Evolutionary conservation across 2,888 invertebrate species (phyloP).

Genomic region (Tenthredo amoena): DNA sequence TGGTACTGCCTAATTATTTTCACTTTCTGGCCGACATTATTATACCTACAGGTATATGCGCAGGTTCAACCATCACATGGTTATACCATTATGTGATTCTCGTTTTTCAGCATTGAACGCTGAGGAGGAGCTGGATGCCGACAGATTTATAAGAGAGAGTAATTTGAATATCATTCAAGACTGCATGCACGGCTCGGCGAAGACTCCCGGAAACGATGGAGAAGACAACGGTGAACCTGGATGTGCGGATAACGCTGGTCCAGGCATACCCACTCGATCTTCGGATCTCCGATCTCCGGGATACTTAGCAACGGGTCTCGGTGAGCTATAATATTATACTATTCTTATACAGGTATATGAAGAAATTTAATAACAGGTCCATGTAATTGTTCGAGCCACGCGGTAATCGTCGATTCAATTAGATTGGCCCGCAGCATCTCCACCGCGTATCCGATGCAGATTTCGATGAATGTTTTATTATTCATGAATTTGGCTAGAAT

Average conservation of each 20-base stretch:
- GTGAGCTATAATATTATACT: conserved; percentile 12
- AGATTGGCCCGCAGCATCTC: neutral
- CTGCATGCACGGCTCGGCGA: conserved; percentile 74
- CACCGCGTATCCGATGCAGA: neutral
- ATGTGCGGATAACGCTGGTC: neutral
- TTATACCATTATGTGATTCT: neutral
- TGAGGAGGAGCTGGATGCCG: conserved; percentile 73
- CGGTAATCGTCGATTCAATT: neutral
- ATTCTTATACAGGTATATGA: neutral
- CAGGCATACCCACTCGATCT: neutral
- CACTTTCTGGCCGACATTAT: neutral
- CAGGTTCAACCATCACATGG: neutral
- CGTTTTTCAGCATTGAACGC: conserved; percentile 49
- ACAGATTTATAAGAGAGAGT: conserved; percentile 78
- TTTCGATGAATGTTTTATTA: neutral
- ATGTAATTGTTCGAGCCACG: neutral
- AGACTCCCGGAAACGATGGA: conserved; percentile 62
- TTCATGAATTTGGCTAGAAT: neutral
- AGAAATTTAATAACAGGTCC: neutral
- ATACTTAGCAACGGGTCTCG: conserved; percentile 28
- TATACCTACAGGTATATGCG: too few species aligned
- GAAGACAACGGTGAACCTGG: conserved; percentile 38
- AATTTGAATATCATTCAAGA: conserved; percentile 77
- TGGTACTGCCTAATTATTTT: neutral
- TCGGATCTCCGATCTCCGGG: neutral